These are phyloP conservation scores for Bhutanitis thaidina DNA, from an alignment of 2,888 invertebrate genomes.

Conservation along the genomic window DNA sequence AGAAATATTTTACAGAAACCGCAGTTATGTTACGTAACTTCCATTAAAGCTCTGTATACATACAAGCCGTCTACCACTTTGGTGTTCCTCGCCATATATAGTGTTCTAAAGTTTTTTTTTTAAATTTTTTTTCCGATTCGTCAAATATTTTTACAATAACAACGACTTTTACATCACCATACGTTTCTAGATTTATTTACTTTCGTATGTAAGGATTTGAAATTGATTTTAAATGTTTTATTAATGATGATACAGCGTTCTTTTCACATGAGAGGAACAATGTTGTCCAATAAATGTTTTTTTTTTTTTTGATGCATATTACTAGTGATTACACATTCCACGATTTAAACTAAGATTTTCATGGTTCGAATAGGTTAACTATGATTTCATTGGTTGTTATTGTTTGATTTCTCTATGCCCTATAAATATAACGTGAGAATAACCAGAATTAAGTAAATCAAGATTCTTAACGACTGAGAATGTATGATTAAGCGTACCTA, in stretches of 20 bases:
- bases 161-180: neutral
- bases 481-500: constrained; percentile 7
- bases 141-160: neutral
- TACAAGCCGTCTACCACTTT: neutral
- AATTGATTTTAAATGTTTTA: too few relatives aligned
- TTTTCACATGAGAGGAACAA: too few relatives aligned
- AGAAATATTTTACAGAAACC: constrained; percentile 29
- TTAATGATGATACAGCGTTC: too few relatives aligned
- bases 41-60: constrained; percentile 11
- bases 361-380: too few relatives aligned
- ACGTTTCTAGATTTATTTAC: neutral
- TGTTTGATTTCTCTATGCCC: too few relatives aligned
- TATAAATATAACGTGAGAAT: neutral
- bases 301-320: too few relatives aligned
- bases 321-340: too few relatives aligned
- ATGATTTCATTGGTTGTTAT: too few relatives aligned
- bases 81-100: neutral
- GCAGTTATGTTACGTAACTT: constrained; percentile 22
- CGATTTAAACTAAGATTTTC: too few relatives aligned
- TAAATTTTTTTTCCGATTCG: neutral
- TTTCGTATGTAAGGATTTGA: too few relatives aligned
- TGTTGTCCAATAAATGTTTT: too few relatives aligned
- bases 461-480: constrained; percentile 1
- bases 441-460: constrained; percentile 4
- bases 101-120: neutral